These are phyloP conservation scores for Apocrypta bakeri DNA, from an alignment of 1,140 invertebrate genomes.

Conservation along the genomic window DNA sequence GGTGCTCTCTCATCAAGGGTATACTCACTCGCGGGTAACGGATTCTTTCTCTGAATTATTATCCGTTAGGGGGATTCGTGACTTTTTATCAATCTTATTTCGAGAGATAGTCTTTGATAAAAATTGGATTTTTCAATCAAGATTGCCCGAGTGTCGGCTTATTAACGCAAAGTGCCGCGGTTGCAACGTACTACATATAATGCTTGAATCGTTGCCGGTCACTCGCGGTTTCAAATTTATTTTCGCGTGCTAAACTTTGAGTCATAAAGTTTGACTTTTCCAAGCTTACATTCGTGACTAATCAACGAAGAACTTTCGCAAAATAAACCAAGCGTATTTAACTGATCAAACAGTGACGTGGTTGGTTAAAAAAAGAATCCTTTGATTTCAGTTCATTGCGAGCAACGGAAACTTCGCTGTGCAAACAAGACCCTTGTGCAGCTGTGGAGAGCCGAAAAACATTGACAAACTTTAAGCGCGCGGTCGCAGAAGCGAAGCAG, in stretches of 20 bases:
- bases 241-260: too few species aligned
- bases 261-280: too few species aligned
- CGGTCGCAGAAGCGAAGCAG: not conserved
- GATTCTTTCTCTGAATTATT: conserved; percentile 1
- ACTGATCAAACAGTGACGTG: too few species aligned
- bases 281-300: too few species aligned
- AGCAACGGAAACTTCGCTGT: too few species aligned
- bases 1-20: not conserved
- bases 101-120: not conserved
- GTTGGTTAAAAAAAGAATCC: not conserved
- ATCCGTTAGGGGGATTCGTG: not conserved
- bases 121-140: not conserved
- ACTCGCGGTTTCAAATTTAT: too few species aligned
- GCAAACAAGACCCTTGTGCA: too few species aligned
- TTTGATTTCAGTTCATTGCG: not conserved
- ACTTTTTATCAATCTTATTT: not conserved
- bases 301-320: too few species aligned
- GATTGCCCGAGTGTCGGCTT: too few species aligned
- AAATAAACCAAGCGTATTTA: too few species aligned
- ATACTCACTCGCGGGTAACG: not conserved
- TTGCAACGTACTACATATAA: too few species aligned
- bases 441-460: not conserved
- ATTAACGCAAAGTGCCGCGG: not conserved
- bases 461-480: conserved; percentile 24
- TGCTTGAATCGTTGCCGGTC: too few species aligned